Conservation (phyloP, 2,797 vertebrate species). For the Alosa sapidissima region DNA sequence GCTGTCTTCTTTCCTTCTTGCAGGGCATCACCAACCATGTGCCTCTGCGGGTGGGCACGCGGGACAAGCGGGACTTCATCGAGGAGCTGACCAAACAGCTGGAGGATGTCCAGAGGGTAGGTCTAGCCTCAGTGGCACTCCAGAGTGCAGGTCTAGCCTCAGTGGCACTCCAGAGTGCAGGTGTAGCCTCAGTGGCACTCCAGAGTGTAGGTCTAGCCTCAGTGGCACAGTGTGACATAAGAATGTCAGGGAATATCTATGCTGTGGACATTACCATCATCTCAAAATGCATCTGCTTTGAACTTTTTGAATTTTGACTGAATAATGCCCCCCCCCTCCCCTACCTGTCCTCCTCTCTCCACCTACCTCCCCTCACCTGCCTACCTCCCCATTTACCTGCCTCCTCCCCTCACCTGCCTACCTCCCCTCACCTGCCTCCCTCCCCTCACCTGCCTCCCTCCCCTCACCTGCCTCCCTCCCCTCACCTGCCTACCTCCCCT, state of each 20-base stretch:
- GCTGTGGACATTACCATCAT: background rate
- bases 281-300: too few relatives aligned
- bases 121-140: conserved; percentile 42
- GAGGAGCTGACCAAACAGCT: conserved; percentile 77
- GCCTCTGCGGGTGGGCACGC: conserved; percentile 57
- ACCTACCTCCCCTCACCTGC: too few relatives aligned
- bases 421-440: too few relatives aligned
- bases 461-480: too few relatives aligned
- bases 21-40: conserved; percentile 57
- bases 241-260: background rate
- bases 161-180: background rate
- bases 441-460: too few relatives aligned
- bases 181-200: conserved; percentile 42
- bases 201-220: conserved; percentile 41
- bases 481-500: background rate
- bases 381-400: too few relatives aligned
- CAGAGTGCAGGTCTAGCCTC: conserved; percentile 39
- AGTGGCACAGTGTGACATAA: too few relatives aligned
- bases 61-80: conserved; percentile 71
- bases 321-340: background rate
- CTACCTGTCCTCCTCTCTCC: too few relatives aligned
- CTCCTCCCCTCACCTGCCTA: too few relatives aligned
- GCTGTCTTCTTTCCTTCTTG: background rate
- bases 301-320: background rate
- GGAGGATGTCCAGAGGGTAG: conserved; percentile 66